A percentile compares a stretch with the other conserved stretches of the same genome.
Evolutionary conservation across 2,888 invertebrate genomes (phyloP).

Genomic region (Penaeus monodon): DNA sequence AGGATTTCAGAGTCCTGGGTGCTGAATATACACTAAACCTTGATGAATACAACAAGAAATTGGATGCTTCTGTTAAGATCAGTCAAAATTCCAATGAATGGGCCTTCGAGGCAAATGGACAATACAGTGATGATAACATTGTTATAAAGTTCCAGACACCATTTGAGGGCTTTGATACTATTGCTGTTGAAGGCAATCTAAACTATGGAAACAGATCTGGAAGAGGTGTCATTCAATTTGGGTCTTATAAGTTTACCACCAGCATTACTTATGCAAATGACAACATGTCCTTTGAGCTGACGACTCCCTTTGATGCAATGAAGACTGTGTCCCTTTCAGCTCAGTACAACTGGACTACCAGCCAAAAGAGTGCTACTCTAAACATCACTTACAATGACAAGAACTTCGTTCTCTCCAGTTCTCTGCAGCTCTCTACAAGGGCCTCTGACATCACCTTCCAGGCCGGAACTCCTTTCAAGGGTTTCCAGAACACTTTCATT

Average conservation of each 20-base stretch:
- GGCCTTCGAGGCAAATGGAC: conserved; percentile 42
- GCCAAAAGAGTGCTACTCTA: conserved; percentile 13
- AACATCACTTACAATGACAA: conserved; percentile 41
- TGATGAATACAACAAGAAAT: conserved; percentile 22
- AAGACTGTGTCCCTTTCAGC: conserved; percentile 34
- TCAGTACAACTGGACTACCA: conserved; percentile 11
- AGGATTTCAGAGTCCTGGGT: conserved; percentile 43
- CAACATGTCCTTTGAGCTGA: conserved; percentile 46
- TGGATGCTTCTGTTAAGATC: conserved; percentile 36
- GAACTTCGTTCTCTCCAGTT: conserved; percentile 31
- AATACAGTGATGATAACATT: conserved; percentile 23
- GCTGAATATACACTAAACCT: conserved; percentile 36
- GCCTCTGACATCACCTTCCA: conserved; percentile 13
- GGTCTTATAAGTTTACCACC: conserved; percentile 24
- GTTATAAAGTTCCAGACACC: conserved; percentile 51
- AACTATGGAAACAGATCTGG: conserved; percentile 22
- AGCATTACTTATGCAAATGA: conserved; percentile 28
- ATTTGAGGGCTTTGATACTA: conserved; percentile 47
- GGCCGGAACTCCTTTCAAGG: conserved; percentile 33
- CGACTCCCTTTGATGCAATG: conserved; percentile 49
- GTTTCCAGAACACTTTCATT: conserved; percentile 12
- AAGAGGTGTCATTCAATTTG: conserved; percentile 37
- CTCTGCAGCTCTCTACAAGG: conserved; percentile 2
- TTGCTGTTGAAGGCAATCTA: conserved; percentile 40
- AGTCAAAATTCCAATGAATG: conserved; percentile 30